Conservation (phyloP, 1,140 invertebrate genomes). For the Melitaea cinxia region DNA sequence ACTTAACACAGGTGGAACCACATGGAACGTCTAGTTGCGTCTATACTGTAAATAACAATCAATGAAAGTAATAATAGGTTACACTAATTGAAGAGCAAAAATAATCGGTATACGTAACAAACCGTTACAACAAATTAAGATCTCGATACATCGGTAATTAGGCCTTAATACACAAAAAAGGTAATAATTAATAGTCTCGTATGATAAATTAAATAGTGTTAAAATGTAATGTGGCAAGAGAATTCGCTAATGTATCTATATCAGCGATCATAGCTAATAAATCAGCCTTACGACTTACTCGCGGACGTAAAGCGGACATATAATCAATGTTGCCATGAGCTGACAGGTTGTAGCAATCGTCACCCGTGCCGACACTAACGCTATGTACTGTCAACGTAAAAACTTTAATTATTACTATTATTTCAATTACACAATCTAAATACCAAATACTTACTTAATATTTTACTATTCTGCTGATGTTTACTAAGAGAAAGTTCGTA, state of each 20-base stretch:
- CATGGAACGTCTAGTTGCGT: no score
- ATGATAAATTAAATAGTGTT: slow-evolving; percentile 21
- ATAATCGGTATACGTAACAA: background rate
- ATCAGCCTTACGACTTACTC: slow-evolving; percentile 7
- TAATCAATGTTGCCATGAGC: slow-evolving; percentile 9
- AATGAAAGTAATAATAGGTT: no score
- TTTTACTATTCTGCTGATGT: background rate
- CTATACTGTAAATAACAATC: no score
- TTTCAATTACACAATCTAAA: background rate
- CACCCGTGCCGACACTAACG: slow-evolving; percentile 15
- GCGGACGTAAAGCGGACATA: slow-evolving; percentile 3
- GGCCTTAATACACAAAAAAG: slow-evolving; percentile 1
- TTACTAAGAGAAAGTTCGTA: no score
- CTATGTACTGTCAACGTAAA: background rate
- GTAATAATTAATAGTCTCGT: slow-evolving; percentile 12
- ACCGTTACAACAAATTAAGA: background rate
- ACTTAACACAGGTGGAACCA: no score
- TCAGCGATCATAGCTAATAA: slow-evolving; percentile 17
- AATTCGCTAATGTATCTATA: slow-evolving; percentile 27
- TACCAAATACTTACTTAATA: background rate
- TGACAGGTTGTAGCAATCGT: slow-evolving; percentile 31
- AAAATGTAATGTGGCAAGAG: slow-evolving; percentile 23
- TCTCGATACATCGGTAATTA: slow-evolving; percentile 17
- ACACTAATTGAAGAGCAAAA: no score
- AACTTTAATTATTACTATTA: slow-evolving; percentile 1